Conservation (phyloP, 2,888 invertebrate species). For the Ophioninae sp. region DNA sequence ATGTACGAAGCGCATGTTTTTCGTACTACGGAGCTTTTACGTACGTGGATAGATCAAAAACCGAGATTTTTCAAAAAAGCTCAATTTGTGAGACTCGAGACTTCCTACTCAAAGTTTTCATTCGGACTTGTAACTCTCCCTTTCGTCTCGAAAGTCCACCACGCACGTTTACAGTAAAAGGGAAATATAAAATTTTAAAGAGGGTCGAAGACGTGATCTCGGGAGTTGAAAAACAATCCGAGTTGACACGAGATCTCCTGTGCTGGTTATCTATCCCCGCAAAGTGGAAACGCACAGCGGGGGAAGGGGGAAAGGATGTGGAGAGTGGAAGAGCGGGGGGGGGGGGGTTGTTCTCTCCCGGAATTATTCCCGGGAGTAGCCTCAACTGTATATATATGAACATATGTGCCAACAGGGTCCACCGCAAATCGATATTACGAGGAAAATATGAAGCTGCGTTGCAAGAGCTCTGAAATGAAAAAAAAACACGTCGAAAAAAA, state of each 20-base stretch:
- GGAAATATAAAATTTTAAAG: neutral
- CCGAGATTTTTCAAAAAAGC: no score
- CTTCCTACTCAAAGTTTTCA: no score
- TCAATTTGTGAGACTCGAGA: no score
- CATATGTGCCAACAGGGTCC: slow-evolving; percentile 12
- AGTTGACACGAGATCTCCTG: neutral
- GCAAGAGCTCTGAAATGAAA: slow-evolving; percentile 29
- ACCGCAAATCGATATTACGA: slow-evolving; percentile 60
- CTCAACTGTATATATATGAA: slow-evolving; percentile 32
- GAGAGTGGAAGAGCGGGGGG: slow-evolving; percentile 5
- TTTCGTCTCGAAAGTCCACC: no score
- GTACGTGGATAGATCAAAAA: no score
- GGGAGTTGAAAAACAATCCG: neutral
- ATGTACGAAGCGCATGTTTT: no score
- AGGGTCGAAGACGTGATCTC: neutral
- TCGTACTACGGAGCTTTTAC: no score
- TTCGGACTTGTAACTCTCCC: no score
- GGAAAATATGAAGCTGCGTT: slow-evolving; percentile 53
- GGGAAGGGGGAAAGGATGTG: neutral
- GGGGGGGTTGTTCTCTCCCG: slow-evolving; percentile 42
- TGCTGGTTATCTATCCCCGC: slow-evolving; percentile 8
- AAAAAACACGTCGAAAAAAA: slow-evolving; percentile 19
- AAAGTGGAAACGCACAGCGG: neutral
- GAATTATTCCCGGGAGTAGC: slow-evolving; percentile 60
- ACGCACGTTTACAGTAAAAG: neutral